Base-by-base conservation (phyloP, 2,113 vertebrate species). In the Bos javanicus region DNA sequence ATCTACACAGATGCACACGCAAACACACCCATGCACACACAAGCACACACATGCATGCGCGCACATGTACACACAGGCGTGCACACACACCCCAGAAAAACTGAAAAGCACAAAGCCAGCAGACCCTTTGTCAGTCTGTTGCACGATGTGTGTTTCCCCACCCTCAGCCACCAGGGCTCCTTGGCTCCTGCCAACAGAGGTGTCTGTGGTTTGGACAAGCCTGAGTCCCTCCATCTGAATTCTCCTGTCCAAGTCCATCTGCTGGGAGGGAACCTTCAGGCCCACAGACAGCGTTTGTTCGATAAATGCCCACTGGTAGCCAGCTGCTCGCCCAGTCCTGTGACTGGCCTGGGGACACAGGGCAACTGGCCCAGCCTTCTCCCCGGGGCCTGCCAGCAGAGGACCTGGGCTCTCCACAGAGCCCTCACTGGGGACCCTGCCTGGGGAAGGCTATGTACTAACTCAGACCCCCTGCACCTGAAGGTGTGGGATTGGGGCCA, bases 11-110 rank as follows among this genome's bases (percentile, higher is more conserved):
- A 39, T 39, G n/a, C 3, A 4, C 82, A 59, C 23, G 28, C n/a
- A 36, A 36, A 17, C 54, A 57, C 52, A 26, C 13, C 2, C 13
- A 56, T 14, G 36, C 23, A 57, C 54, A 84, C 54, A 3, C 23
- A 84, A 14, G 21, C 50, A 83, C 54, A 43, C 36, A 19, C 56
- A 28, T 3, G 36, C 5, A 59, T 1, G 4, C 0, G 10, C 1
- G 0, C 11, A 78, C 33, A 36, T 3, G 4, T 5, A 11, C 33
- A 30, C 43, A 28, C 11, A 43, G 1, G 33, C 1, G 1, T 3
- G 25, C 26, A 23, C n/a, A 43, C 71, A 26, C 5, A 0, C 13
- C 26, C 36, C 28, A 4, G 39, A 4, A 52, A 87, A 64, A 13
- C 1, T 10, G 50, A 64, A 52, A 82, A 64, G 56, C 46, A 19